Percentiles rank a stretch among this genome's conserved stretches.
Conservation (phyloP, 2,888 invertebrate species). For the Carpatolechia fugitivella region DNA sequence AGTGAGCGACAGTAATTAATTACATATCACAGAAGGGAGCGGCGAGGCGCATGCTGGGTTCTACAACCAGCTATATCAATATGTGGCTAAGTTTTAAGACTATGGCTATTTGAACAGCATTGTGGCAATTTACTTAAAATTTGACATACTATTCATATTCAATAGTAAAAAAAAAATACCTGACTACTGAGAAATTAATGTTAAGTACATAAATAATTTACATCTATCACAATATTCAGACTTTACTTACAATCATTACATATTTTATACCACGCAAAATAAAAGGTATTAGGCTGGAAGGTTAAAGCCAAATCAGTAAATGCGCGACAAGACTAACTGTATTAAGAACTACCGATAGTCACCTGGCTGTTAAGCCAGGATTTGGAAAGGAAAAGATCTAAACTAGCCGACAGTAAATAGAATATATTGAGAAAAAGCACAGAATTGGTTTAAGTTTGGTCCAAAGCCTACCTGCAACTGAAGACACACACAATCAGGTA, state of each 20-base stretch:
- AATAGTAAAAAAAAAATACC: constrained; percentile 27
- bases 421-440: too few relatives aligned
- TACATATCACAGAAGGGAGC: constrained; percentile 12
- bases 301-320: too few relatives aligned
- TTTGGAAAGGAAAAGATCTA: too few relatives aligned
- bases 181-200: constrained; percentile 30
- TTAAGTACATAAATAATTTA: constrained; percentile 52
- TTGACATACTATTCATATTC: constrained; percentile 30
- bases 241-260: constrained; percentile 49
- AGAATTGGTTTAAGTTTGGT: too few relatives aligned
- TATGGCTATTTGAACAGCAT: constrained; percentile 1
- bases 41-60: neutral
- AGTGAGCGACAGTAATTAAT: neutral
- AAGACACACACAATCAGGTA: too few relatives aligned
- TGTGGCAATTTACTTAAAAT: constrained; percentile 20
- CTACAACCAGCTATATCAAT: neutral
- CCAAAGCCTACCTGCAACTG: too few relatives aligned
- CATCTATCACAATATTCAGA: constrained; percentile 62
- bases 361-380: too few relatives aligned
- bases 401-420: too few relatives aligned
- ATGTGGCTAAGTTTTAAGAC: neutral
- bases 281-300: too few relatives aligned
- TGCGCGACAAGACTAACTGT: too few relatives aligned
- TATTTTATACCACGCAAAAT: constrained; percentile 43
- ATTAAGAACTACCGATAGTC: too few relatives aligned